These are phyloP conservation scores for Chrysina gloriosa DNA, from an alignment of 2,888 invertebrate genomes.

Conservation along the genomic window DNA sequence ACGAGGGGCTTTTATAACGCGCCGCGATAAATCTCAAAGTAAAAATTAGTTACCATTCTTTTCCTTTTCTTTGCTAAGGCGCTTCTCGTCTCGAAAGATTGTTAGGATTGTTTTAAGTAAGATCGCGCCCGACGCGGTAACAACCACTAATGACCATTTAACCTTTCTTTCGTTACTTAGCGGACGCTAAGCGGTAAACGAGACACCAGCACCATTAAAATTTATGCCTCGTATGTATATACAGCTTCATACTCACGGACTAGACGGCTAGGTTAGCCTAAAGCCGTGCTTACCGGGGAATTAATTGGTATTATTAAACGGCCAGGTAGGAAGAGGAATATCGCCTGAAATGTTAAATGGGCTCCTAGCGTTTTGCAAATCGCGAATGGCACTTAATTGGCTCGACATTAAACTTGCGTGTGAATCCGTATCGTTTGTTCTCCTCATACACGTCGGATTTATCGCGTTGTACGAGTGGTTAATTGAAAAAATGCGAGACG, in stretches of 20 bases:
- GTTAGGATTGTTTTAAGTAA: conserved; percentile 1
- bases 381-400: not conserved
- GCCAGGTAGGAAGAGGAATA: too few species aligned
- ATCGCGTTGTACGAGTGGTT: not conserved
- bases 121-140: not conserved
- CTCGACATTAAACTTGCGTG: conserved; percentile 15
- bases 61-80: not conserved
- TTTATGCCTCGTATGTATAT: not conserved
- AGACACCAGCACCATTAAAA: conserved; percentile 11
- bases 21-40: too few species aligned
- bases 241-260: not conserved
- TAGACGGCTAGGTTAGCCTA: conserved; percentile 7
- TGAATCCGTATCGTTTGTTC: conserved; percentile 14
- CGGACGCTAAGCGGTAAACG: conserved; percentile 8
- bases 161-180: conserved; percentile 12
- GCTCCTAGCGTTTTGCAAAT: conserved; percentile 2
- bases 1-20: too few species aligned
- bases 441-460: not conserved
- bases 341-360: too few species aligned
- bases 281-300: not conserved
- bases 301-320: conserved; percentile 18
- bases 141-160: conserved; percentile 4
- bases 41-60: not conserved
- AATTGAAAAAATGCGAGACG: not conserved
- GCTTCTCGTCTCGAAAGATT: not conserved